A percentile compares a stretch with the other conserved stretches of the same genome.
phyloP scores from a whole-genome alignment of 35 echinoderm and acorn worm species.

The Apostichopus parvimensis region DNA sequence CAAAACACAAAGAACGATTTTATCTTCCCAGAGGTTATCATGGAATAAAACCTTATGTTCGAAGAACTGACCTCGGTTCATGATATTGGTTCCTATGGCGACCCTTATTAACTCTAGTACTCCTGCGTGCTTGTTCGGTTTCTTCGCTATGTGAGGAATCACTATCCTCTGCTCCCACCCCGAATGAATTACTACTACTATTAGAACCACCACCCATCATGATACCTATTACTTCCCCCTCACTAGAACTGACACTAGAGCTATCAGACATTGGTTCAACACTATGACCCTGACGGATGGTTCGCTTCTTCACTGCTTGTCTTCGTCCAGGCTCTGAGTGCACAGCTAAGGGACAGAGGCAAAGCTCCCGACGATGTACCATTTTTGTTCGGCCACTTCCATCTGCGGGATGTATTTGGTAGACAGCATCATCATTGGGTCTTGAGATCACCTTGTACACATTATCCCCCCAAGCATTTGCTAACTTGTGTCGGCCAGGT shows the following conservation, averaged over 20 bases:
- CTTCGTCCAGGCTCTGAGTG: background rate
- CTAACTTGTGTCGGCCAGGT: background rate
- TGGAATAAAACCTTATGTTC: background rate
- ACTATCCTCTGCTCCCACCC: background rate
- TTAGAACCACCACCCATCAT: background rate
- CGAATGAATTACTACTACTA: background rate
- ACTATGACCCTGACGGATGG: background rate
- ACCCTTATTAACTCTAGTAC: background rate
- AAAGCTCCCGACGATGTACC: background rate
- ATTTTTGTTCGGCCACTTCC: background rate
- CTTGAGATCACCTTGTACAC: background rate
- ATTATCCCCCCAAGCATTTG: background rate
- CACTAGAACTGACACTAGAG: background rate
- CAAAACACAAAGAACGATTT: background rate
- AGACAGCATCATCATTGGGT: background rate
- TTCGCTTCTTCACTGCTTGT: background rate
- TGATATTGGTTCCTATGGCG: background rate
- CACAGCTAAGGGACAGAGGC: background rate
- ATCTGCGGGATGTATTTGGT: background rate
- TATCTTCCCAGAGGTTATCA: background rate
- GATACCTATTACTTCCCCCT: background rate
- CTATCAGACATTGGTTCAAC: background rate
- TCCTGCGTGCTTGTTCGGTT: background rate
- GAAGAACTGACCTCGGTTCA: background rate
- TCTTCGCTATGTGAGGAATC: background rate